phyloP scores from a whole-genome alignment of 1,140 invertebrate species.

The Drosophila bifasciata region DNA sequence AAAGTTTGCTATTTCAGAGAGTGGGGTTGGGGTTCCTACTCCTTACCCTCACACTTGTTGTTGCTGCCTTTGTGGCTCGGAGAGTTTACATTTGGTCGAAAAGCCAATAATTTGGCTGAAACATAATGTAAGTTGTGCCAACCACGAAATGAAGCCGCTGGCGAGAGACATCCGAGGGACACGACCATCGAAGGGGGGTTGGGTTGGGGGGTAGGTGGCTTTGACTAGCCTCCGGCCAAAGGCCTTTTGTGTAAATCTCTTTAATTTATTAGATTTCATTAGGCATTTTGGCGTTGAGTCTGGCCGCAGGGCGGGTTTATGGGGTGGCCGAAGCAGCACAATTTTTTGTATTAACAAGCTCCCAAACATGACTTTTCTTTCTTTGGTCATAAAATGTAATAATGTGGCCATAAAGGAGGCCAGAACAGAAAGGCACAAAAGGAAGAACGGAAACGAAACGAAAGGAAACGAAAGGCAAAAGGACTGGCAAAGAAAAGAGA shows the following conservation, averaged over 20 bases:
- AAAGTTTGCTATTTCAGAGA: conserved; percentile 13
- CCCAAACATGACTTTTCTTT: conserved; percentile 54
- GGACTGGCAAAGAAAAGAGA: conserved; percentile 5
- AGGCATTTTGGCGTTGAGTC: conserved; percentile 67
- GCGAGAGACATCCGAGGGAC: conserved; percentile 4
- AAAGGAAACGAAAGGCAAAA: conserved; percentile 5
- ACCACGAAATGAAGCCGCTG: conserved; percentile 46
- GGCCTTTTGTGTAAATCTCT: conserved; percentile 74
- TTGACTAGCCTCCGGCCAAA: conserved; percentile 34
- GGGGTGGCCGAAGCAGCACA: conserved; percentile 13
- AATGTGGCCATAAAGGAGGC: conserved; percentile 67
- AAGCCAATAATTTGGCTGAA: conserved; percentile 55
- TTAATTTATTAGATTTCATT: conserved; percentile 82
- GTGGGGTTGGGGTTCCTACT: no score
- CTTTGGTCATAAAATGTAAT: conserved; percentile 68
- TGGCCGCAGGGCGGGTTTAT: conserved; percentile 38
- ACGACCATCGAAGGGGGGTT: background rate
- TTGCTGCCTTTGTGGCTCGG: conserved; percentile 3
- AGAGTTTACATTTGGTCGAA: conserved; percentile 55
- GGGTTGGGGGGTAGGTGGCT: background rate
- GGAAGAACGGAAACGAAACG: conserved; percentile 24
- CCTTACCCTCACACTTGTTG: conserved; percentile 46
- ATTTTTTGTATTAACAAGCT: conserved; percentile 77
- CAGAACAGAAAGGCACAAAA: conserved; percentile 35
- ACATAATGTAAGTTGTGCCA: conserved; percentile 61